Percentiles rank a stretch among this genome's conserved stretches.
phyloP scores from a whole-genome alignment of 2,113 vertebrate genomes.

The Typhlomys cinereus region DNA sequence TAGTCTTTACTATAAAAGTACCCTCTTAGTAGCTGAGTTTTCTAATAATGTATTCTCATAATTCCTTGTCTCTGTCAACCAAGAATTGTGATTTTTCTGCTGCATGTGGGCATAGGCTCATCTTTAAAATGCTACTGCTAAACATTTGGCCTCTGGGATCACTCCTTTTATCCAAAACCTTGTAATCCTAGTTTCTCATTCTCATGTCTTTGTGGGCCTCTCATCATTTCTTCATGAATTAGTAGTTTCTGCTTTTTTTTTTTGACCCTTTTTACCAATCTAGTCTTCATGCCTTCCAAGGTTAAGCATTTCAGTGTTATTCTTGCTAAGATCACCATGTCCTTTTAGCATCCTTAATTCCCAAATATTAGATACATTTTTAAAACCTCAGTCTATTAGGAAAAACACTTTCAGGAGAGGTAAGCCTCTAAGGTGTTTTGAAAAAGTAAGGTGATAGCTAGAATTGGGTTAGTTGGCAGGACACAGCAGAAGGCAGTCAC shows the following conservation, averaged over 20 bases:
- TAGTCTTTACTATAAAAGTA: neutral
- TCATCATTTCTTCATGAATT: neutral
- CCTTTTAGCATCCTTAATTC: conserved; percentile 10
- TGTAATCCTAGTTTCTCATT: neutral
- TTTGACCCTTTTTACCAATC: neutral
- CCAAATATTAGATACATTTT: neutral
- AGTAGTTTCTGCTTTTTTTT: neutral
- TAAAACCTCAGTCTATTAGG: neutral
- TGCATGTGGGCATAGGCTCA: neutral
- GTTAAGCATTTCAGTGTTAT: neutral
- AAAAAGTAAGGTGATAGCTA: neutral
- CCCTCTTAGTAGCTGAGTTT: conserved; percentile 1
- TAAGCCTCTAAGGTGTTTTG: neutral
- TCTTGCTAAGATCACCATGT: neutral
- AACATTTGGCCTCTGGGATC: neutral
- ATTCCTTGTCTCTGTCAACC: neutral
- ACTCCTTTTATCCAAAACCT: neutral
- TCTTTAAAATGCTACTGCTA: neutral
- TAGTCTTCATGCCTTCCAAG: neutral
- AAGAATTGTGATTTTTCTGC: conserved; percentile 8
- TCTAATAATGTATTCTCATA: neutral
- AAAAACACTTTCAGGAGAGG: neutral
- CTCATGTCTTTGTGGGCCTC: neutral
- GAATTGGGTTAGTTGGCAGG: neutral
- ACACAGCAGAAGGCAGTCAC: neutral